Evolutionary conservation across 2,797 vertebrate genomes (phyloP).

Genomic region (Platalea minor): DNA sequence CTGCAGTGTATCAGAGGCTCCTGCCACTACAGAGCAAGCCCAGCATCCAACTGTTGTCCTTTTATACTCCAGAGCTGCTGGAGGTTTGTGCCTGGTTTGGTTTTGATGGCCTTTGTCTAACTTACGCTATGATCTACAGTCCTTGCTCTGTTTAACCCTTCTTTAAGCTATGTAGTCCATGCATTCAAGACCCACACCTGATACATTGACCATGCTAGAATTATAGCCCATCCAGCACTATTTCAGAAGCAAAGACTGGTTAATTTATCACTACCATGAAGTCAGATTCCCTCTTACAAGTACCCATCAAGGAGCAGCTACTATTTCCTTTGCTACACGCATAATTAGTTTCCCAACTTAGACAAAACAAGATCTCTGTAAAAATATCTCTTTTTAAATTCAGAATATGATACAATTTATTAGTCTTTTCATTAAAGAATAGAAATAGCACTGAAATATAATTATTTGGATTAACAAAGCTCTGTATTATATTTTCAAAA

Average conservation of each 20-base stretch:
- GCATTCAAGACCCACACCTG: neutral
- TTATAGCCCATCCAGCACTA: neutral
- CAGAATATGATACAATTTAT: neutral
- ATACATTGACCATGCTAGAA: neutral
- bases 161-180: neutral
- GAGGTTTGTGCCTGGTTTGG: neutral
- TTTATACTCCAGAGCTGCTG: neutral
- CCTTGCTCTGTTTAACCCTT: constrained; percentile 22
- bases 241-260: neutral
- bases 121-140: neutral
- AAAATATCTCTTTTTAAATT: neutral
- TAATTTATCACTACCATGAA: neutral
- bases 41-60: neutral
- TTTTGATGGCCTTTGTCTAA: constrained; percentile 44
- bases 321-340: neutral
- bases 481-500: neutral
- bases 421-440: neutral
- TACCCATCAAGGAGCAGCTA: neutral
- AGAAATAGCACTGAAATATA: neutral
- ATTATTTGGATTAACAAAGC: neutral
- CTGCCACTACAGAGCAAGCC: neutral
- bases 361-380: neutral
- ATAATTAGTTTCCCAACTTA: neutral
- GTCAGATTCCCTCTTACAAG: neutral
- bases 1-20: neutral